Conservation (phyloP, 2,888 invertebrate species). For the Macrosiphum euphorbiae region DNA sequence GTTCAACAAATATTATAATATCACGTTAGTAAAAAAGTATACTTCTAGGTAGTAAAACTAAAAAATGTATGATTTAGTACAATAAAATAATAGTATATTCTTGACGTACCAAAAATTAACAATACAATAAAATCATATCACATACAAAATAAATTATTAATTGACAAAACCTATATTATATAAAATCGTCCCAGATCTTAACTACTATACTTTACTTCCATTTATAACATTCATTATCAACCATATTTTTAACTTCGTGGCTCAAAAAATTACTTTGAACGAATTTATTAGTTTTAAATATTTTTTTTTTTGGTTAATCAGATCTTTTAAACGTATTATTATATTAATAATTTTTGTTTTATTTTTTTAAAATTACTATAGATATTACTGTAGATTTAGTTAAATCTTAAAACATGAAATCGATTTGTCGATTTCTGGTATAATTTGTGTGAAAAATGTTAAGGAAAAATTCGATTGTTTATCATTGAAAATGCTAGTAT, state of each 20-base stretch:
- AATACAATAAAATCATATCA: not conserved
- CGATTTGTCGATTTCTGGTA: not conserved
- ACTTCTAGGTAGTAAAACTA: not conserved
- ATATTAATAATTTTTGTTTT: not conserved
- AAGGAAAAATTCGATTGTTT: not conserved
- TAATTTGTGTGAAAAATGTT: not conserved
- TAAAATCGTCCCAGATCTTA: not conserved
- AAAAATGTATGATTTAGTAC: not conserved
- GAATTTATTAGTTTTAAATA: not conserved
- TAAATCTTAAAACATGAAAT: not conserved
- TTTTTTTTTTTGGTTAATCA: not conserved
- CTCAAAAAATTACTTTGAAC: not conserved
- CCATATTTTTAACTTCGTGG: not conserved
- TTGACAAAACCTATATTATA: not conserved
- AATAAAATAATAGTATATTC: not conserved
- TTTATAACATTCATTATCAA: not conserved
- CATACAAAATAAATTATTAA: not conserved
- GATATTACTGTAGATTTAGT: not conserved
- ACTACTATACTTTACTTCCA: not conserved
- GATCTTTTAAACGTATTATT: not conserved
- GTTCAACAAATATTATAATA: not conserved
- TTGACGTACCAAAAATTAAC: not conserved
- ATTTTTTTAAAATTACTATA: too few species aligned
- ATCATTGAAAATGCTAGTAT: not conserved
- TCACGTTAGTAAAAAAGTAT: not conserved